Conservation (phyloP, 1,140 invertebrate genomes). For the Drosophila aff. region DNA sequence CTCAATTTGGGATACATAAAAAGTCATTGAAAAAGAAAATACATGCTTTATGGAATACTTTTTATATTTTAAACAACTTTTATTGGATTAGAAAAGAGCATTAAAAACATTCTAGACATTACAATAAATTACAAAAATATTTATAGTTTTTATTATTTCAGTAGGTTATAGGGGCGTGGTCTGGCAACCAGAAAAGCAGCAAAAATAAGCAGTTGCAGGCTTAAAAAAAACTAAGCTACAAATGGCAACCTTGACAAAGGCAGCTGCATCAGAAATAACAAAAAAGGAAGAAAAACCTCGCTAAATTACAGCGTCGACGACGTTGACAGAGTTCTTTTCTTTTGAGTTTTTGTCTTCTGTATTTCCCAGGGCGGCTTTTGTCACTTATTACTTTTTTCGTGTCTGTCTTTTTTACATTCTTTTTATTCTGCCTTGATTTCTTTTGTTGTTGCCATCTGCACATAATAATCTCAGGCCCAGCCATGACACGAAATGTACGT, state of each 20-base stretch:
- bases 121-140: not conserved
- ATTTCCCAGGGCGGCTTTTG: slow-evolving; percentile 47
- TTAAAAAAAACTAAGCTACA: slow-evolving; percentile 27
- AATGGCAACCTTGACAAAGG: slow-evolving; percentile 42
- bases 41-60: not conserved
- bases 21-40: not conserved
- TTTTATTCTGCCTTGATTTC: slow-evolving; percentile 33
- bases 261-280: slow-evolving; percentile 33
- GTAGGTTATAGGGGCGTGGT: slow-evolving; percentile 8
- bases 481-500: slow-evolving; percentile 25
- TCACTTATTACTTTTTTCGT: slow-evolving; percentile 51
- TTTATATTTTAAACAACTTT: not conserved
- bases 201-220: slow-evolving; percentile 7
- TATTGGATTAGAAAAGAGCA: not conserved
- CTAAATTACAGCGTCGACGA: slow-evolving; percentile 51
- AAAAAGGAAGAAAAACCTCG: slow-evolving; percentile 14
- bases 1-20: not conserved
- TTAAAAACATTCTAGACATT: not conserved
- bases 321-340: slow-evolving; percentile 39
- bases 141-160: not conserved
- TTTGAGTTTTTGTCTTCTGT: slow-evolving; percentile 26
- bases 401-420: slow-evolving; percentile 15
- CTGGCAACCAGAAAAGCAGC: not conserved
- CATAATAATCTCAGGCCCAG: slow-evolving; percentile 33
- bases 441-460: slow-evolving; percentile 25